Evolutionary conservation across 2,888 invertebrate genomes (phyloP), one percentile per base, ranked within the genome.

Genomic region (Beris chalybata): DNA sequence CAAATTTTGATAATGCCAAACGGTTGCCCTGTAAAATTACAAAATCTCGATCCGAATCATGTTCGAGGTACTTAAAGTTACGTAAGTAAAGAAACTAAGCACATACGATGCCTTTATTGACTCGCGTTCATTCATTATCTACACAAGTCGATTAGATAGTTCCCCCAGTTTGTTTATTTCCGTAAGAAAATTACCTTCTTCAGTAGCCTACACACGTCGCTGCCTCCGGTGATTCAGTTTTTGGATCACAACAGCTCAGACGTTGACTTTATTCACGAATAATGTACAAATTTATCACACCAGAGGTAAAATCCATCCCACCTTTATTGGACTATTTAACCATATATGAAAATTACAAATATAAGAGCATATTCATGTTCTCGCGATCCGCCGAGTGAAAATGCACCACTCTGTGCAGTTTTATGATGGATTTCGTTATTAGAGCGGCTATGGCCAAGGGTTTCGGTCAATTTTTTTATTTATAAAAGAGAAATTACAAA

Each of bases 401-500:
- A 54, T 31, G 31, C 31, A 54, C 3, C 22, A 22, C 52, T 13
- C 4, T 22, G 30, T 31, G 31, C 54, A 52, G 15, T 52, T 54
- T 54, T 30, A 54, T 54, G 32, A 54, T 5, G 12, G 54, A 54
- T 31, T 52, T 9, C 29, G 54, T 32, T 54, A 54, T 54, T n/a
- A 54, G 30, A 11, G 11, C 12, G 31, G 32, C 4, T 12, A 38
- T 38, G 15, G 22, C 52, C 54, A 31, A 54, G 31, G 54, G 54
- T 54, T 54, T 32, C 31, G 54, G 54, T 4, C 31, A 31, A 31
- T n/a, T 54, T 31, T 54, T 54, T 31, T 54, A 5, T 38, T 38
- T 38, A 38, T 38, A 31, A 54, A 54, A 54, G 54, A 54, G 54
- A 54, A 54, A 54, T 54, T 54, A 54, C 29, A 54, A 38, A 38